Evolutionary conservation across 2,797 vertebrate species (phyloP), one percentile per base, ranked within the genome.

Genomic region (Helostoma temminkii): DNA sequence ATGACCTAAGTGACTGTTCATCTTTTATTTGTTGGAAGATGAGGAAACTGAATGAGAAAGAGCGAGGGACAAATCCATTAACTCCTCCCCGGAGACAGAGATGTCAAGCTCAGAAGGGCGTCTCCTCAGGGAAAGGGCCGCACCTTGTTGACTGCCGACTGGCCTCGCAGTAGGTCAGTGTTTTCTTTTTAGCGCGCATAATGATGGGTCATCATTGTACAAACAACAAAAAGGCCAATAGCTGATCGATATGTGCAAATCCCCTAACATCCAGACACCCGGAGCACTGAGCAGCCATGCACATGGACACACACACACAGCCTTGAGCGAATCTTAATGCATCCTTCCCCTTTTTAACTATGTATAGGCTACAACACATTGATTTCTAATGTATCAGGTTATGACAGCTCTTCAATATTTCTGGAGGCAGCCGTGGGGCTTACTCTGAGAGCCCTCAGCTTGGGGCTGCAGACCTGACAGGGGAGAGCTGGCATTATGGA

Each of bases 381-480:
- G 88, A 87, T 88, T 88, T 87, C 79, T 86, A 88, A 91, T 92
- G 86, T 82, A 88, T 90, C 83, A 89, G 80, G 65, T 78, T 88
- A 86, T 92, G 90, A 90, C 91, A 90, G 89, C 70, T 91, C 83
- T 85, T 89, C 90, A 71, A 89, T 90, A 83, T 63, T 41, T 83
- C 86, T 86, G 67, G 56, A 86, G 85, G 86, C 84, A 58, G 78
- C 83, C 26, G 32, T 45, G 62, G 66, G 73, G 80, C 63, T 76
- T 32, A 52, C 69, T 78, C 66, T 1, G 26, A 66, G 72, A 76
- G 80, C 56, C 46, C 68, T 55, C 69, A 59, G 74, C 85, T 86
- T 2, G 48, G 67, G 81, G 85, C 83, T 74, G 65, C 64, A 61
- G 67, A 68, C 74, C 78, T 84, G 87, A 84, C 82, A 86, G 71